Conservation (phyloP, 1,140 invertebrate genomes). For the Zaprionus tsacasi region DNA sequence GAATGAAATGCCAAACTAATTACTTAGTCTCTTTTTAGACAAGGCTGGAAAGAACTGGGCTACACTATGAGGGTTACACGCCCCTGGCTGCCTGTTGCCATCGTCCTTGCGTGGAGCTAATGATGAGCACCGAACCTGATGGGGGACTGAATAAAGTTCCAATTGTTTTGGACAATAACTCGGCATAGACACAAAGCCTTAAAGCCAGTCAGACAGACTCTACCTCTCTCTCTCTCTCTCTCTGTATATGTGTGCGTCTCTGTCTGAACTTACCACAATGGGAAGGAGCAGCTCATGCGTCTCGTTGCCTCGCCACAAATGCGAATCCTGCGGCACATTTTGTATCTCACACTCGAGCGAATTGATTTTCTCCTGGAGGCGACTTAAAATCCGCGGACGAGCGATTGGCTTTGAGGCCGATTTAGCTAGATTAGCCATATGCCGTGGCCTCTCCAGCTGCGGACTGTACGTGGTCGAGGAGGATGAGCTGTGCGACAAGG, state of each 20-base stretch:
- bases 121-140: slow-evolving; percentile 1
- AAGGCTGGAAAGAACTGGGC: not conserved
- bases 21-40: slow-evolving; percentile 3
- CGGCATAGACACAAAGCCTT: slow-evolving; percentile 13
- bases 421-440: slow-evolving; percentile 71
- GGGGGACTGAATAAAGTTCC: slow-evolving; percentile 38
- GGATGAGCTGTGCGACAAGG: slow-evolving; percentile 10
- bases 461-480: slow-evolving; percentile 27
- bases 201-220: not conserved
- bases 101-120: slow-evolving; percentile 8
- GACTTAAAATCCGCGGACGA: slow-evolving; percentile 77
- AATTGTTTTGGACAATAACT: slow-evolving; percentile 60
- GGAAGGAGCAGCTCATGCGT: slow-evolving; percentile 88
- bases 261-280: slow-evolving; percentile 86
- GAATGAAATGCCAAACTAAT: no score
- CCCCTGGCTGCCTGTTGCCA: not conserved
- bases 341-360: slow-evolving; percentile 87
- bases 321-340: slow-evolving; percentile 86
- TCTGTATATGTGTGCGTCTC: not conserved
- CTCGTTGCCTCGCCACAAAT: slow-evolving; percentile 88
- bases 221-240: not conserved
- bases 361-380: slow-evolving; percentile 86
- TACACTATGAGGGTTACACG: not conserved
- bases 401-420: slow-evolving; percentile 77
- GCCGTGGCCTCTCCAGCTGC: slow-evolving; percentile 14